A percentile compares a stretch with the other conserved stretches of the same genome.
These are phyloP conservation scores for Temnothorax curvispinosus DNA, from an alignment of 1,140 invertebrate genomes.

Conservation along the genomic window DNA sequence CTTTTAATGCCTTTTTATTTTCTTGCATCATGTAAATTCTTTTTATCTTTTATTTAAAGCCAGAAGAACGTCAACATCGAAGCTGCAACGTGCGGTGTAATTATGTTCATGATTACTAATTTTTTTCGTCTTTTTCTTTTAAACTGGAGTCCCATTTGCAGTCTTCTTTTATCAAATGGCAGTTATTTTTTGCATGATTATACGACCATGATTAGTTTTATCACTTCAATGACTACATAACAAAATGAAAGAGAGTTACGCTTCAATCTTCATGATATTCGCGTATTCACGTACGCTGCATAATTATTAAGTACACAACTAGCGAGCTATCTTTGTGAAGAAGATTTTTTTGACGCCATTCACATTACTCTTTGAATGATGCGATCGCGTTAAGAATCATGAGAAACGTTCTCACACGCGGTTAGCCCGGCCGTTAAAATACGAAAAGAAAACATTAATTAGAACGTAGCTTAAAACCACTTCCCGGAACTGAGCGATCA, in stretches of 20 bases:
- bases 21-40: neutral
- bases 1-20: constrained; percentile 12
- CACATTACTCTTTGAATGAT: constrained; percentile 4
- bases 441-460: constrained; percentile 70
- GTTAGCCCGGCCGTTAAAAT: constrained; percentile 30
- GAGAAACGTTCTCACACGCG: constrained; percentile 15
- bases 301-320: constrained; percentile 13
- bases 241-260: neutral
- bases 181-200: neutral
- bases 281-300: neutral
- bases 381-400: neutral
- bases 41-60: constrained; percentile 27
- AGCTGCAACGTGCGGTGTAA: constrained; percentile 7
- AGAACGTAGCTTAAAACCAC: constrained; percentile 54
- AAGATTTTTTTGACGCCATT: neutral
- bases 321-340: neutral
- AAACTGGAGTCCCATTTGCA: neutral
- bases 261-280: neutral
- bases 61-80: neutral
- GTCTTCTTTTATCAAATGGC: neutral
- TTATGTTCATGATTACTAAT: constrained; percentile 3
- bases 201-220: constrained; percentile 7
- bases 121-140: neutral
- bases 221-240: neutral
- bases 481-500: constrained; percentile 30